Evolutionary conservation across 2,113 vertebrate genomes (phyloP).

Genomic region (Carassius auratus): DNA sequence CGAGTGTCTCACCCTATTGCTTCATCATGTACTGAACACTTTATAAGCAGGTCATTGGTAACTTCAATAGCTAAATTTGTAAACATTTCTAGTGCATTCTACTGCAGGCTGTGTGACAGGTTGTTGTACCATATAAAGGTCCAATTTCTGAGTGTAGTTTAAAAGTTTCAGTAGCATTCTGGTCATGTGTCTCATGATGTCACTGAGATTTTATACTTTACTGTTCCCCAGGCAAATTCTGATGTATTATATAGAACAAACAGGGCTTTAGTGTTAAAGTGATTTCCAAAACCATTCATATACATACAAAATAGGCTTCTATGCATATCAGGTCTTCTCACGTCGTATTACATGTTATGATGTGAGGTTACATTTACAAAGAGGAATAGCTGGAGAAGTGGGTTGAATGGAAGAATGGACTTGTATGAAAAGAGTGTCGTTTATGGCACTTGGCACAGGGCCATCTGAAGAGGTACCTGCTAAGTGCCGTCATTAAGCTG

Average conservation of each 20-base stretch:
- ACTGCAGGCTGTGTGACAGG: too few relatives aligned
- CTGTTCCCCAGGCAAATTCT: too few relatives aligned
- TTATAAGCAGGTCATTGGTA: background rate
- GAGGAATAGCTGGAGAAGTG: background rate
- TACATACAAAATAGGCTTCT: background rate
- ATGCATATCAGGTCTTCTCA: background rate
- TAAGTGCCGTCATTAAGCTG: slow-evolving; percentile 63
- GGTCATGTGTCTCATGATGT: too few relatives aligned
- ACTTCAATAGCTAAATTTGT: background rate
- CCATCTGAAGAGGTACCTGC: slow-evolving; percentile 58
- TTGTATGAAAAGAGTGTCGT: slow-evolving; percentile 34
- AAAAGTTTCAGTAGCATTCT: too few relatives aligned
- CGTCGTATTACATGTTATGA: background rate
- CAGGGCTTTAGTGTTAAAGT: background rate
- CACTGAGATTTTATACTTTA: too few relatives aligned
- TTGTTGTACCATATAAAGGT: too few relatives aligned
- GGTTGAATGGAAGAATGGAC: slow-evolving; percentile 12
- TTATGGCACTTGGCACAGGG: slow-evolving; percentile 35
- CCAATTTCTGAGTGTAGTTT: too few relatives aligned
- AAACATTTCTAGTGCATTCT: too few relatives aligned
- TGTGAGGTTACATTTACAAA: background rate
- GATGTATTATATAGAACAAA: too few relatives aligned
- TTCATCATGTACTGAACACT: background rate
- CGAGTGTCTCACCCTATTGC: slow-evolving; percentile 36
- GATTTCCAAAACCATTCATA: too few relatives aligned